Percentiles rank a stretch among this genome's conserved stretches.
These are phyloP conservation scores for Fulica atra DNA, from an alignment of 2,113 vertebrate genomes.

Conservation along the genomic window DNA sequence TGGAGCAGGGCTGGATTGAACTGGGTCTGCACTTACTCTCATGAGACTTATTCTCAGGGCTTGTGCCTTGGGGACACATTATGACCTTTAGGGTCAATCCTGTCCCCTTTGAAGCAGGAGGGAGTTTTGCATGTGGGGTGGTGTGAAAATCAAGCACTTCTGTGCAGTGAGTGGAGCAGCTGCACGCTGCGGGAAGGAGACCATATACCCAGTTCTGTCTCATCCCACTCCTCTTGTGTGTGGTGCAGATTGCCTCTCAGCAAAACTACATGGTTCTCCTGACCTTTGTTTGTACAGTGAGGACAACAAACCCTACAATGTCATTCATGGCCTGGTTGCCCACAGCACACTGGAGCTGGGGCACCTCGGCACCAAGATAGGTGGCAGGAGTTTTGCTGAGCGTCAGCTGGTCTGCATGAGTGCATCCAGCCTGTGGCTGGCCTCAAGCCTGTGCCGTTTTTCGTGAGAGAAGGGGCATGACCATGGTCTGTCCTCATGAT, in stretches of 20 bases:
- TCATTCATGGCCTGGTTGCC: not conserved
- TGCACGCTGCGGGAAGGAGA: slow-evolving; percentile 6
- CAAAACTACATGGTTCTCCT: not conserved
- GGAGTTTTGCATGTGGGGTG: not conserved
- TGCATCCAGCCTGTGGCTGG: not conserved
- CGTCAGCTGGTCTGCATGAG: fast-evolving
- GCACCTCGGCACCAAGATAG: not conserved
- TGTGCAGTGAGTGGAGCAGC: not conserved
- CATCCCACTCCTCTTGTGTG: fast-evolving
- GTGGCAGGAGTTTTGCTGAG: not conserved
- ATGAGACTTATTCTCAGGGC: not conserved
- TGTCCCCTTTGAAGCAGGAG: slow-evolving; percentile 38
- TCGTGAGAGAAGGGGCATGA: not conserved
- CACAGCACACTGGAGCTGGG: not conserved
- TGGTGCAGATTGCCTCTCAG: not conserved
- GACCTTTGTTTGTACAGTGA: not conserved
- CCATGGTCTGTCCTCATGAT: not conserved
- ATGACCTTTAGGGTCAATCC: slow-evolving; percentile 25
- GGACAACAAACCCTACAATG: not conserved
- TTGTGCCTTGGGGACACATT: not conserved
- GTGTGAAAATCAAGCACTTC: slow-evolving; percentile 11
- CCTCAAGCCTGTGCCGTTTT: not conserved
- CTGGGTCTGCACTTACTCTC: not conserved
- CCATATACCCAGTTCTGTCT: not conserved
- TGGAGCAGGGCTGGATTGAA: not conserved